Evolutionary conservation across 2,797 vertebrate species (phyloP).

Genomic region (Pteronotus mesoamericanus): DNA sequence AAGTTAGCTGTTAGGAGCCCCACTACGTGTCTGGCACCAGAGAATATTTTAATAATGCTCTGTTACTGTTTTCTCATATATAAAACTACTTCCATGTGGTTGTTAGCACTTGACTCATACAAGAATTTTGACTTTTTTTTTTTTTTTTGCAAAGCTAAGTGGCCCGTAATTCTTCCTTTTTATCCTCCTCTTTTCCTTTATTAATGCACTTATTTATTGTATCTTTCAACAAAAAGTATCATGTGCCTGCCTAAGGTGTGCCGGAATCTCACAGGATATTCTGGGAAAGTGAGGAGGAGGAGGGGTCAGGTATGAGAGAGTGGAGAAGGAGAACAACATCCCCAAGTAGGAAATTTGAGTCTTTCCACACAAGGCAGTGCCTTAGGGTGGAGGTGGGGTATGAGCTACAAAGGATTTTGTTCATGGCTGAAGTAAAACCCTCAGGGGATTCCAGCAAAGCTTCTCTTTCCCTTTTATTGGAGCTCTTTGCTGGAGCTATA

Average conservation of each 20-base stretch:
- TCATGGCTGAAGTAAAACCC: slow-evolving; percentile 76
- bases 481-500: slow-evolving; percentile 79
- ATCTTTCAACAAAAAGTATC: background rate
- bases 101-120: background rate
- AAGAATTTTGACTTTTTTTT: background rate
- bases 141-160: background rate
- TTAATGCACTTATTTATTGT: background rate
- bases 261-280: background rate
- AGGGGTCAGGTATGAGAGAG: background rate
- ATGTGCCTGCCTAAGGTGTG: no score
- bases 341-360: background rate
- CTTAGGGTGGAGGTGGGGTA: background rate
- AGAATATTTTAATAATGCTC: background rate
- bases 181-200: background rate
- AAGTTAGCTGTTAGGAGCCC: background rate
- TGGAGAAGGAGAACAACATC: background rate
- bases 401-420: slow-evolving; percentile 72
- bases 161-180: background rate
- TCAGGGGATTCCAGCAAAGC: slow-evolving; percentile 75
- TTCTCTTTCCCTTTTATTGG: slow-evolving; percentile 79
- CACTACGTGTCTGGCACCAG: background rate
- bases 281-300: background rate
- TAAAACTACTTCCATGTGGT: background rate
- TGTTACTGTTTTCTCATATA: background rate
- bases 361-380: slow-evolving; percentile 46